Conservation (phyloP, 2,797 vertebrate genomes). For the Chlorospingus semifuscus region DNA sequence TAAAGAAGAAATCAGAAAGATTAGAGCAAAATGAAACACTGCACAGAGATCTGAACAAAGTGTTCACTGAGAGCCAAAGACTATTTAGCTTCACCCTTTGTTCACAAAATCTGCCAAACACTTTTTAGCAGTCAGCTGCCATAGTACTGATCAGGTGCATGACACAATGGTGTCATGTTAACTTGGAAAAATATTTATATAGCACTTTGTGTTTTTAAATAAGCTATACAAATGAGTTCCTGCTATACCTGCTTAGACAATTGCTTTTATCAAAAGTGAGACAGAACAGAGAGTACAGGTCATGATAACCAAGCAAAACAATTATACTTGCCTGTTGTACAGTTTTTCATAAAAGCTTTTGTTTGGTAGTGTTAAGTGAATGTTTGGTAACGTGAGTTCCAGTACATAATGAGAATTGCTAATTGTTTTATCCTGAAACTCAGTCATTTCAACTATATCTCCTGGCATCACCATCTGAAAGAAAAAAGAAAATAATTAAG, state of each 20-base stretch:
- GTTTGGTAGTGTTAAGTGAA: slow-evolving; percentile 87
- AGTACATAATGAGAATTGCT: slow-evolving; percentile 93
- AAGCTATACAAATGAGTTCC: background rate
- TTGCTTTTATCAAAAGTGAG: background rate
- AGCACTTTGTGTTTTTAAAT: background rate
- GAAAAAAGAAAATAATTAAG: background rate
- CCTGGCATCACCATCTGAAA: slow-evolving; percentile 97
- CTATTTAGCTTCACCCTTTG: background rate
- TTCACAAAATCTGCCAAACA: background rate
- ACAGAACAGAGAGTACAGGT: background rate
- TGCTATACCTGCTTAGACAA: background rate
- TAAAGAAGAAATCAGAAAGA: background rate
- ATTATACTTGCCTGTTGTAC: slow-evolving; percentile 87
- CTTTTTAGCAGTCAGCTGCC: background rate
- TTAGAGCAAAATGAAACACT: background rate
- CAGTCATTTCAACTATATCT: slow-evolving; percentile 91
- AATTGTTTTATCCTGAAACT: slow-evolving; percentile 97
- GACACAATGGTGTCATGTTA: background rate
- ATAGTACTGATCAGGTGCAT: background rate
- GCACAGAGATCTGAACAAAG: background rate
- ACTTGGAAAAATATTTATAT: background rate
- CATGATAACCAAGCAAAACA: background rate
- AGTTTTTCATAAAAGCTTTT: slow-evolving; percentile 96
- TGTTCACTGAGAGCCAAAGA: background rate
- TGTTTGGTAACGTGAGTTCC: slow-evolving; percentile 88